Conservation (phyloP, 2,113 vertebrate genomes). For the Lepus timidus region DNA sequence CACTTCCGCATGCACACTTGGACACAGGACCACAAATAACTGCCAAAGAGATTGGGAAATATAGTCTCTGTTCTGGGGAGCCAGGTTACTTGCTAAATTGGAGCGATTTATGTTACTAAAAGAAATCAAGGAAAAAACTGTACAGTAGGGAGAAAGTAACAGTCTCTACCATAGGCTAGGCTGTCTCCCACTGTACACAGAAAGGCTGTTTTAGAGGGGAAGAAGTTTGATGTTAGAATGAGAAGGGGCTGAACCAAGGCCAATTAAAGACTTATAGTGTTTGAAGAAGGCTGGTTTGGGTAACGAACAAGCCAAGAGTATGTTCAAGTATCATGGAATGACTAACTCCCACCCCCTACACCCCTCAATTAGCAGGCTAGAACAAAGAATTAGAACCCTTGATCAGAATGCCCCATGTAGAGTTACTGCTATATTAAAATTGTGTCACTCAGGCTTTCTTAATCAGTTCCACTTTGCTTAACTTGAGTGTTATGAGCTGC, state of each 20-base stretch:
- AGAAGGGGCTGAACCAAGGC: not conserved
- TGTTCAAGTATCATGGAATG: not conserved
- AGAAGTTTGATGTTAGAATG: slow-evolving; percentile 3
- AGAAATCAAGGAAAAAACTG: slow-evolving; percentile 39
- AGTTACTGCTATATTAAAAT: not conserved
- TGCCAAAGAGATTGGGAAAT: slow-evolving; percentile 24
- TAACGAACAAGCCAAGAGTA: not conserved
- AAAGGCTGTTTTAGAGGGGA: not conserved
- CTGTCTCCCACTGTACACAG: not conserved
- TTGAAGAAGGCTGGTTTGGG: not conserved
- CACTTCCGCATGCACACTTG: not conserved
- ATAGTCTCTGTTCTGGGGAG: not conserved
- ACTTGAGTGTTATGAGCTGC: not conserved
- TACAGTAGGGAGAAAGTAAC: not conserved
- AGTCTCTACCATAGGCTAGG: not conserved
- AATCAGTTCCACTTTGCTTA: not conserved
- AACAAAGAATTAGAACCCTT: not conserved
- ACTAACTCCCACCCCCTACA: not conserved
- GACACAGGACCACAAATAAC: not conserved
- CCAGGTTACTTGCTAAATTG: slow-evolving; percentile 15
- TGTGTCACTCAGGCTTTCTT: not conserved
- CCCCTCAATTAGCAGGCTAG: not conserved
- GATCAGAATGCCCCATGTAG: not conserved
- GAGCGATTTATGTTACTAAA: slow-evolving; percentile 25
- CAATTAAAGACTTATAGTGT: not conserved